Conservation (phyloP, 1,140 invertebrate species). For the Apis cerana region DNA sequence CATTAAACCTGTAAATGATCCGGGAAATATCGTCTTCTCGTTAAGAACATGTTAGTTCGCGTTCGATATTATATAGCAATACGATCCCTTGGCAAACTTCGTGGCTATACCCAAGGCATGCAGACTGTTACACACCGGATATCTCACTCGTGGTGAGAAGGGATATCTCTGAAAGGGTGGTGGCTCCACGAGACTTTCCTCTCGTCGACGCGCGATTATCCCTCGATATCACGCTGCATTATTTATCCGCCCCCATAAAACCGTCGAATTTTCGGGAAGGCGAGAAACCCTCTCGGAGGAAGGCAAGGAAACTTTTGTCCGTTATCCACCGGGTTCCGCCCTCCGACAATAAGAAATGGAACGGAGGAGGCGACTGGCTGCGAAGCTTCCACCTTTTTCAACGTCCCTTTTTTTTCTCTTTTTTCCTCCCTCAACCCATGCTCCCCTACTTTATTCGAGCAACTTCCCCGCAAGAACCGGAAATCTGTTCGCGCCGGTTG, state of each 20-base stretch:
- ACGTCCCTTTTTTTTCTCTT: conserved; percentile 11
- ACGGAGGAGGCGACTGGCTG: conserved; percentile 44
- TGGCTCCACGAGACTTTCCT: conserved; percentile 44
- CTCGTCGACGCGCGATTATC: conserved; percentile 64
- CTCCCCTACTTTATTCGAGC: conserved; percentile 36
- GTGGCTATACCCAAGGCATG: neutral
- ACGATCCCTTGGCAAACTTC: conserved; percentile 12
- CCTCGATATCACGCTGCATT: conserved; percentile 69
- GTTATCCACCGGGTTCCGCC: conserved; percentile 36
- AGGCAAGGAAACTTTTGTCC: conserved; percentile 55
- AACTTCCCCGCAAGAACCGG: conserved; percentile 33
- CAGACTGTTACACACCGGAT: conserved; percentile 28
- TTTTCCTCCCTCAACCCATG: neutral
- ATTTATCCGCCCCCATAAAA: conserved; percentile 65
- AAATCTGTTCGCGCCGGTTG: conserved; percentile 59
- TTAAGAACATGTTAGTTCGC: conserved; percentile 22
- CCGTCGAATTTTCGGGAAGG: conserved; percentile 55
- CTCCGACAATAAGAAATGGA: conserved; percentile 58
- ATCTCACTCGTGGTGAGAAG: conserved; percentile 37
- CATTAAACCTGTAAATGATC: conserved; percentile 4
- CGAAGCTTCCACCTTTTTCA: conserved; percentile 52
- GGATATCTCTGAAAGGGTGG: neutral
- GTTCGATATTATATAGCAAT: conserved; percentile 26
- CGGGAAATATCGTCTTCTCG: conserved; percentile 34
- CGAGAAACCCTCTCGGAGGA: conserved; percentile 51